phyloP scores from a whole-genome alignment of 2,888 invertebrate genomes.

The Sthenelais limicola region DNA sequence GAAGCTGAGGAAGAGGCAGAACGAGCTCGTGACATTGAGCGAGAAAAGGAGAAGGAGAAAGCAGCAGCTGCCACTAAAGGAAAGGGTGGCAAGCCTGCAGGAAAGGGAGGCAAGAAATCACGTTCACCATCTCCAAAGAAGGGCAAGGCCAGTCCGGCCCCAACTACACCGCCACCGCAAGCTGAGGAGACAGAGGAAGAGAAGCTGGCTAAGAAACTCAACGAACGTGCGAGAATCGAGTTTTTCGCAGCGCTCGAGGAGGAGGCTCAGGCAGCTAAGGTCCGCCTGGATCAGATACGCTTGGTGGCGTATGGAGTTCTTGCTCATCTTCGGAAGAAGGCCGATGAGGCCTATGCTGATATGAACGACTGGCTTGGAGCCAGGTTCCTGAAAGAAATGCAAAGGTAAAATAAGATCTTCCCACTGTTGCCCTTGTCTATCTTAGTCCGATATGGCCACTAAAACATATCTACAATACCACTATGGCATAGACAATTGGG shows the following conservation, averaged over 20 bases:
- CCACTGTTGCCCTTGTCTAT: no score
- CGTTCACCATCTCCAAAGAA: conserved; percentile 70
- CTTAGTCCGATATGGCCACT: no score
- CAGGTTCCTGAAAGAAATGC: conserved; percentile 71
- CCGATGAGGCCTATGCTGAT: conserved; percentile 67
- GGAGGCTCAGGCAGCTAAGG: conserved; percentile 63
- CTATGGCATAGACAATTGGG: no score
- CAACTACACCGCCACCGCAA: conserved; percentile 49
- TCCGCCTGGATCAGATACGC: conserved; percentile 67
- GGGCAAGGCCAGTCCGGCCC: conserved; percentile 57
- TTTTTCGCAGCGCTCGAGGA: conserved; percentile 68
- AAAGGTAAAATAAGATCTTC: conserved; percentile 60
- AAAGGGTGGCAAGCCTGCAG: conserved; percentile 56
- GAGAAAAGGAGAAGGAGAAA: conserved; percentile 58
- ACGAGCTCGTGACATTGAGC: conserved; percentile 47
- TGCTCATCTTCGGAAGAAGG: conserved; percentile 66
- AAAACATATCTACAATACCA: no score
- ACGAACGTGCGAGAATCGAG: conserved; percentile 67
- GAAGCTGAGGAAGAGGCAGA: conserved; percentile 70
- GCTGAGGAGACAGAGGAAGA: conserved; percentile 69
- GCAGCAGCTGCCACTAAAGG: conserved; percentile 56
- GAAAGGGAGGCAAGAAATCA: conserved; percentile 55
- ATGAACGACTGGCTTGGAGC: conserved; percentile 72
- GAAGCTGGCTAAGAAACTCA: conserved; percentile 60
- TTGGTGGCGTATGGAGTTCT: conserved; percentile 59